phyloP scores from a whole-genome alignment of 2,888 invertebrate genomes.

The Nephrotoma appendiculata region DNA sequence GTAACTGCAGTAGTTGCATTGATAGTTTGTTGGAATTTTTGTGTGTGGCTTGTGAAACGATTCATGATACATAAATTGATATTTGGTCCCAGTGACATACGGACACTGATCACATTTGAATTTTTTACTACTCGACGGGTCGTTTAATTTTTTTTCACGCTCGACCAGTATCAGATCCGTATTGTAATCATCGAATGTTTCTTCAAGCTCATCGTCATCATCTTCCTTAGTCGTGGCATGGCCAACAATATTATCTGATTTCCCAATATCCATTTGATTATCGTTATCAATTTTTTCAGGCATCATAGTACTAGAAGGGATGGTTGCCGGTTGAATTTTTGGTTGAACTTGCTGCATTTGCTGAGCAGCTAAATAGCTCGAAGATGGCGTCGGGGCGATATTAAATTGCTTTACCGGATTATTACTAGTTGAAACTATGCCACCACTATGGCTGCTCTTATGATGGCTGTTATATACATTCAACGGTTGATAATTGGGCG shows the following conservation, averaged over 20 bases:
- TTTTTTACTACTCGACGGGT: constrained; percentile 36
- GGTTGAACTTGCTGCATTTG: not conserved
- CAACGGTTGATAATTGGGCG: constrained; percentile 1
- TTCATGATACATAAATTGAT: constrained; percentile 74
- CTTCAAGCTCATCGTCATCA: constrained; percentile 21
- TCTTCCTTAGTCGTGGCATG: constrained; percentile 15
- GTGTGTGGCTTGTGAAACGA: constrained; percentile 65
- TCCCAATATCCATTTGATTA: not conserved
- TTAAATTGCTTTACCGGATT: not conserved
- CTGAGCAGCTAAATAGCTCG: not conserved
- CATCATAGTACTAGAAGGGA: not conserved
- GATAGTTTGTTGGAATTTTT: constrained; percentile 44
- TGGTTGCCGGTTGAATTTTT: not conserved
- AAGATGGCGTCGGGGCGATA: not conserved
- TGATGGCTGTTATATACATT: not conserved
- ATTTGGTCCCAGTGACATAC: constrained; percentile 72
- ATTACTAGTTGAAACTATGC: not conserved
- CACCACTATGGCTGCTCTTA: not conserved
- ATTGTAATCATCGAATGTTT: constrained; percentile 17
- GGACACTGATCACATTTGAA: constrained; percentile 71
- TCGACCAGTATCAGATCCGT: not conserved
- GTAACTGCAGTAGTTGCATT: constrained; percentile 68
- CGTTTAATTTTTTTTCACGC: not conserved
- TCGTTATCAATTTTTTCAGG: not conserved
- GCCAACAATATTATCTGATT: constrained; percentile 10